A percentile compares a stretch with the other conserved stretches of the same genome.
Conservation (phyloP, 2,888 invertebrate species). For the Lepidocyrtoides sp. region DNA sequence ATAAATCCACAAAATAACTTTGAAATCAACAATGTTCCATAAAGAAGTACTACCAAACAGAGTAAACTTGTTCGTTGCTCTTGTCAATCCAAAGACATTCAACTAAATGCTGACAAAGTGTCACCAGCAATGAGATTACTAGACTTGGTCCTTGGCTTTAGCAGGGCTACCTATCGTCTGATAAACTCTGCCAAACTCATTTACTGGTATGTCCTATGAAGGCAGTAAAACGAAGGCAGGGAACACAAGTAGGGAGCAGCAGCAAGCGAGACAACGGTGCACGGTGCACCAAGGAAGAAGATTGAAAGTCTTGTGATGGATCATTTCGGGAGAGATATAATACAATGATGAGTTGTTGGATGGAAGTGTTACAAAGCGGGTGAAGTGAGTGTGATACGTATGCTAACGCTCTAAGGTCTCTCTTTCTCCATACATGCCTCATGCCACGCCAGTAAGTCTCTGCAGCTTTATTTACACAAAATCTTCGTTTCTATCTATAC, state of each 20-base stretch:
- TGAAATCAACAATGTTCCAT: not conserved
- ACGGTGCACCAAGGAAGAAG: conserved; percentile 35
- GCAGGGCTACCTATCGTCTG: not conserved
- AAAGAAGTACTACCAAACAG: not conserved
- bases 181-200: conserved; percentile 44
- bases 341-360: conserved; percentile 14
- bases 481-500: too few relatives aligned
- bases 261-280: not conserved
- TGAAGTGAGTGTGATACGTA: conserved; percentile 47
- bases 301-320: conserved; percentile 59
- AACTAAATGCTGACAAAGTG: conserved; percentile 68
- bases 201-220: not conserved
- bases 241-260: conserved; percentile 54
- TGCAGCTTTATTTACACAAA: not conserved
- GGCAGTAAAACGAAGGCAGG: not conserved
- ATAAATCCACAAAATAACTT: too few relatives aligned
- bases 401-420: conserved; percentile 44
- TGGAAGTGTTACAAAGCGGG: conserved; percentile 37
- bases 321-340: conserved; percentile 63
- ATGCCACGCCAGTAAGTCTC: conserved; percentile 48
- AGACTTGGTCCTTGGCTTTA: conserved; percentile 60
- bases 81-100: conserved; percentile 53
- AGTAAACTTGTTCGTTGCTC: conserved; percentile 43
- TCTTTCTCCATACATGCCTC: conserved; percentile 31
- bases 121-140: conserved; percentile 69